Evolutionary conservation across 2,888 invertebrate genomes (phyloP), one percentile per base, ranked within the genome.

Genomic region (Cinara cedri): DNA sequence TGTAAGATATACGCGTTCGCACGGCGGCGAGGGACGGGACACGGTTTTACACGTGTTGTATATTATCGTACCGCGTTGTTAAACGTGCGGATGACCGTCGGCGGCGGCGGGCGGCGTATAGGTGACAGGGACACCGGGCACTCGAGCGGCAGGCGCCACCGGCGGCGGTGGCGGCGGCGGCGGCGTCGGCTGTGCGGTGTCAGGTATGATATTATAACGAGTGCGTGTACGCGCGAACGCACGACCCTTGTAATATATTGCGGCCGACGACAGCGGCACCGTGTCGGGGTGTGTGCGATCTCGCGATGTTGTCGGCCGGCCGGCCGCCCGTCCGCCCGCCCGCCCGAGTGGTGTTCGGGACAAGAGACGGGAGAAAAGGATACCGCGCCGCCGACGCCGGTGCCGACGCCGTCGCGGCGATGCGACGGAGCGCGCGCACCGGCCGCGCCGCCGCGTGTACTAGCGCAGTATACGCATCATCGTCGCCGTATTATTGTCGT

Each of bases 81-180:
- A 34, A 34, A 34, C 14, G 14, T 14, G 46, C 57, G 11, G 24
- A 26, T 24, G 57, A 24, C 10, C 21, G 13, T 1, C 46, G 21
- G 44, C 21, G 34, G 34, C 44, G 65, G 10, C 11, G 70, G 34
- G 34, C 34, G 34, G 34, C 34, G 6, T 34, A 6, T 34, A 51
- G 74, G 74, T 74, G 72, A 72, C 63, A 54, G 51, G 26, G 51
- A 34, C 13, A 51, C 24, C n/a, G n/a, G n/a, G n/a, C 62, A 74
- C 74, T 74, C 34, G 74, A 74, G 51, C 51, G 19, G 60, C 57
- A 72, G 72, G 72, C 72, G 72, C 72, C 72, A 72, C 60, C 68
- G n/a, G 0, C 51, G 51, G 54, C 46, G 21, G 46, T 44, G 46
- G 46, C 21, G 66, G 46, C 66, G 66, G 66, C 66, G 51, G n/a